Evolutionary conservation across 1,140 invertebrate species (phyloP), one percentile per base, ranked within the genome.

Genomic region (Hyles euphorbiae): DNA sequence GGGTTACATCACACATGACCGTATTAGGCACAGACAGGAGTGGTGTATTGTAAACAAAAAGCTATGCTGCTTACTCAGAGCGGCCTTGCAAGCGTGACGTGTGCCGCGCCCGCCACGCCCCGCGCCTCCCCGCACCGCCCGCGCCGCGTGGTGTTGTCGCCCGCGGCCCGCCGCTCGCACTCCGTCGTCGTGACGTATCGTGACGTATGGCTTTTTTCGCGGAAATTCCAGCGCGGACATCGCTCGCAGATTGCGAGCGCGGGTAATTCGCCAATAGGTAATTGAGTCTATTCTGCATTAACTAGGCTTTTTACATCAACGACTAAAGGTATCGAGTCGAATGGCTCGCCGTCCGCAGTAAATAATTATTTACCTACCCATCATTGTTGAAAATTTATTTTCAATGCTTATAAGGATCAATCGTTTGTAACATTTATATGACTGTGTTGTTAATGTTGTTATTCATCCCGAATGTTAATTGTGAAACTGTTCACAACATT

Each of bases 181-280:
- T 22, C 22, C 22, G 46, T 22, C 49, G 81, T 75, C 77, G 82
- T 78, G 71, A 53, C 72, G 65, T 74, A 11, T 33, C 56, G 73
- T 86, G 83, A 86, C 80, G 83, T 77, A 68, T 65, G 58, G 58
- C 58, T 75, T 82, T 83, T 88, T 88, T 88, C 83, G 83, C 85
- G 83, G 82, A 86, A 88, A 85, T 83, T 86, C 83, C 82, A 65
- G 50, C 56, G 74, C 74, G 83, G 75, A 63, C 74, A 72, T 69
- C 72, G 80, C 69, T 81, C 73, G 75, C 78, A 67, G 66, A 68
- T 36, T 47, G 55, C 49, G 57, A 53, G 52, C 57, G 32, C 50
- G 52, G 33, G 60, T 58, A 51, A 52, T 8, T 40, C 36, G 36
- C 36, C 22, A 40, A 40, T 40, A 40, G 1, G 2, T 3, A n/a